Base-by-base conservation (phyloP, 2,888 invertebrate genomes). In the Seladonia tumulorum region DNA sequence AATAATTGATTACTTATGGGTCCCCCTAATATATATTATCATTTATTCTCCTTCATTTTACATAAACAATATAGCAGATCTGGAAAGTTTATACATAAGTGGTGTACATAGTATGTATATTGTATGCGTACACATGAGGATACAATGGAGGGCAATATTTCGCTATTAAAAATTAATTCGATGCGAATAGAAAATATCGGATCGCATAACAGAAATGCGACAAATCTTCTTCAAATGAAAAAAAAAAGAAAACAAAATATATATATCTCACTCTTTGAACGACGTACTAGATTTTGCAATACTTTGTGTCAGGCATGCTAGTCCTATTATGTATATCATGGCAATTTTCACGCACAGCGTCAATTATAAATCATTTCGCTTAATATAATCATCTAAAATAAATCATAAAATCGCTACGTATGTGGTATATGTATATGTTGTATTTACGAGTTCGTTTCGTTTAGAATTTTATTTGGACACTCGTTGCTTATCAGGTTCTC, bases 401-500 rank as follows among this genome's bases (percentile, higher is more conserved):
- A 79, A 73, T 70, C 63, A 22, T 63, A 57, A 75, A 66, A 53
- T 35, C 35, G 39, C 77, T 76, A 74, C 53, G 5, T 70, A 70
- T 42, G 5, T n/a, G 42, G 53, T 16, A 49, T 57, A 53, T 53
- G 22, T 57, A 18, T 66, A 57, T 35, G 4, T 35, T 35, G 35
- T 8, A 10, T 8, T 63, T 63, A 63, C 63, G 63, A 63, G 63
- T 63, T 29, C 78, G 68, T 76, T 82, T 79, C 76, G 68, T 87
- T 76, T 76, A 79, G 53, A 78, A 88, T 86, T 71, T 77, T 75
- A 14, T 66, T 81, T 75, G 70, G 66, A 68, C 60, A 39, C 29
- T 76, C 73, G 12, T 79, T 76, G 39, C n/a, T 49, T 47, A 74
- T 16, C 22, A 47, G 75, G 29, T 82, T 81, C 22, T 81, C 75